Conservation (phyloP, 2,888 invertebrate genomes). For the Taphrorychus bicolor region DNA sequence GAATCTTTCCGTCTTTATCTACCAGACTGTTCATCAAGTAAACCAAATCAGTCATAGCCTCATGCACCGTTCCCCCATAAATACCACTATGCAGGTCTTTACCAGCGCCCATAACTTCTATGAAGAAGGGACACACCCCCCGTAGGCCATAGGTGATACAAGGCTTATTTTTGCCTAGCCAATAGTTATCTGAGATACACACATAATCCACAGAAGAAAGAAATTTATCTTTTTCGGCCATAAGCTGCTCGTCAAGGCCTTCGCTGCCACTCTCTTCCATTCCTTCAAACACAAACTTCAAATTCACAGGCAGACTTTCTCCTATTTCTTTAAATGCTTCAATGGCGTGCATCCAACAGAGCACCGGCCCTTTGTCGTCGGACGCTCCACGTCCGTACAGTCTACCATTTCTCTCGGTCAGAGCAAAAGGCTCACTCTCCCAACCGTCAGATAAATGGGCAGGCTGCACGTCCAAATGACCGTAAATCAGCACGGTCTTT, state of each 20-base stretch:
- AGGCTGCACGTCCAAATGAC: conserved; percentile 98
- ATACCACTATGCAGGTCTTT: conserved; percentile 86
- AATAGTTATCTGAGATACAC: conserved; percentile 98
- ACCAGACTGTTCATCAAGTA: conserved; percentile 86
- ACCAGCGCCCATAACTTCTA: conserved; percentile 69
- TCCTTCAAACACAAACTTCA: conserved; percentile 94
- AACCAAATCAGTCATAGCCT: conserved; percentile 91
- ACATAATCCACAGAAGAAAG: conserved; percentile 88
- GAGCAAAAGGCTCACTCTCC: conserved; percentile 91
- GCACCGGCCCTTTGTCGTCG: conserved; percentile 92
- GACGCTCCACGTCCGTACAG: conserved; percentile 87
- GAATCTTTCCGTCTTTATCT: conserved; percentile 86
- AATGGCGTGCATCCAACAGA: conserved; percentile 95
- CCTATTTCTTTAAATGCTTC: conserved; percentile 81
- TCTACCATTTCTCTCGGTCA: conserved; percentile 87
- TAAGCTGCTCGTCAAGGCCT: conserved; percentile 89
- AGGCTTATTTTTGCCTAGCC: conserved; percentile 95
- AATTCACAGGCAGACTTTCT: conserved; percentile 70
- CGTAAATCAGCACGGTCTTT: conserved; percentile 92
- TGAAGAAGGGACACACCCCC: conserved; percentile 89
- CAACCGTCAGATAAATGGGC: conserved; percentile 92
- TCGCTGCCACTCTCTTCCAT: conserved; percentile 99
- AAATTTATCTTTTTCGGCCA: conserved; percentile 76
- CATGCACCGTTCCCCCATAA: conserved; percentile 92
- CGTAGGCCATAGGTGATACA: conserved; percentile 96